Percentiles rank a stretch among this genome's conserved stretches.
phyloP scores from a whole-genome alignment of 37 sponge, comb jelly and placozoan species.

The Tethya wilhelma region DNA sequence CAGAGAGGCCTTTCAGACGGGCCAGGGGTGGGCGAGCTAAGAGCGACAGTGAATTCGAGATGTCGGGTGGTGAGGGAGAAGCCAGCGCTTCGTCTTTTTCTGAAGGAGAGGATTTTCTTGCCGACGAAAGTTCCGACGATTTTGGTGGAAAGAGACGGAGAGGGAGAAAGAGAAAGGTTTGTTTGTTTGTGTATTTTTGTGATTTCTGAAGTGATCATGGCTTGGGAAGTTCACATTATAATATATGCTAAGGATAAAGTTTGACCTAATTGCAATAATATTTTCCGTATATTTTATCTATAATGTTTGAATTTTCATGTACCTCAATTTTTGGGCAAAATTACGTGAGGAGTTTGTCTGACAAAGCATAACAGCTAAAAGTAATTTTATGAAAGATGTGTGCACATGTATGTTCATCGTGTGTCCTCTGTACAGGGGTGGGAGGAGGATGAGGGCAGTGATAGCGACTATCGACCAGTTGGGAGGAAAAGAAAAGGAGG shows the following conservation, averaged over 20 bases:
- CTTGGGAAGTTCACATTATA: too few species aligned
- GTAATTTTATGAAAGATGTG: too few species aligned
- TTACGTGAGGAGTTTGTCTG: too few species aligned
- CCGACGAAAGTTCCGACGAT: background rate
- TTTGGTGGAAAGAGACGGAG: background rate
- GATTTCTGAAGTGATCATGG: too few species aligned
- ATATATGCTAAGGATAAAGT: too few species aligned
- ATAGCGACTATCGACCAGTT: slow-evolving; percentile 50
- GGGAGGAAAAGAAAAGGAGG: slow-evolving; percentile 22
- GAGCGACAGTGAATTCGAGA: slow-evolving; percentile 61
- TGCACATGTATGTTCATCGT: too few species aligned
- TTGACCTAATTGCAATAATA: too few species aligned
- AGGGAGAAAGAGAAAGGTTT: background rate
- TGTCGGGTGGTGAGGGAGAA: background rate
- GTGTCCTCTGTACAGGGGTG: too few species aligned
- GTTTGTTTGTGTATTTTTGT: background rate
- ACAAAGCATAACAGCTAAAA: too few species aligned
- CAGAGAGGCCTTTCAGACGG: background rate
- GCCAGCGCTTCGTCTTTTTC: slow-evolving; percentile 7
- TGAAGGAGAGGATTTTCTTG: slow-evolving; percentile 11
- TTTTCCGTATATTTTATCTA: too few species aligned
- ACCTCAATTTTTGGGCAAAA: too few species aligned
- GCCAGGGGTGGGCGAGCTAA: background rate
- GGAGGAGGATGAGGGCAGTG: slow-evolving; percentile 39
- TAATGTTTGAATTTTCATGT: too few species aligned